Base-by-base conservation (phyloP, 2,113 vertebrate species). In the Amblyornis subalaris region DNA sequence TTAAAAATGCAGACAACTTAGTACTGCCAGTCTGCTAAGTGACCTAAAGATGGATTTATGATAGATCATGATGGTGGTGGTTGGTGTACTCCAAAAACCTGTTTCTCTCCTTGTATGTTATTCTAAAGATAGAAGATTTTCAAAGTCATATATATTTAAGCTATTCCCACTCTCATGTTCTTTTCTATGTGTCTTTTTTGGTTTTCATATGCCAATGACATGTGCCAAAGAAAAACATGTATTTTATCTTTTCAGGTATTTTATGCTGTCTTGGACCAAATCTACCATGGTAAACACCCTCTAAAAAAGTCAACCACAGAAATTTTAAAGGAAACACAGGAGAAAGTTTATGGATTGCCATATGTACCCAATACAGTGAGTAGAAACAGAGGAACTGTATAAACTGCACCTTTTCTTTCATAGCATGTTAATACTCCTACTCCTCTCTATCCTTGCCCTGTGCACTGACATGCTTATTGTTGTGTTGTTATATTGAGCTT, bases 201-300 rank as follows among this genome's bases (percentile, higher is more conserved):
- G 10, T 69, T 85, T 64, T 71, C 65, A 67, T 58, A 40, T 81
- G 33, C 31, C 62, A 87, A 35, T n/a, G 12, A 31, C 23, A 13
- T 64, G 20, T 81, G 21, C 61, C 38, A 61, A 78, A 80, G 48
- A 53, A 64, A 62, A 96, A 78, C 8, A 6, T 38, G 9, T 70
- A 18, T 94, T 95, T 93, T 75, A 21, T 94, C 45, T 78, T 5
- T 91, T 81, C 92, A 99, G 99, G 98, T 99, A 77, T 99, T 99
- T 96, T 99, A 99, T 89, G 98, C 99, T 20, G 98, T 97, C 55
- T 97, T 99, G 98, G 99, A 99, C 97, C 99, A 99, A 95, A 98
- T 99, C 89, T 99, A 99, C 96, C 99, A 99, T 20, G 95, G 98
- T 57, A 96, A 98, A 92, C 98, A 99, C 61, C 99, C 98, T 42